phyloP scores from a whole-genome alignment of 2,797 vertebrate species.

The Mus spretus region DNA sequence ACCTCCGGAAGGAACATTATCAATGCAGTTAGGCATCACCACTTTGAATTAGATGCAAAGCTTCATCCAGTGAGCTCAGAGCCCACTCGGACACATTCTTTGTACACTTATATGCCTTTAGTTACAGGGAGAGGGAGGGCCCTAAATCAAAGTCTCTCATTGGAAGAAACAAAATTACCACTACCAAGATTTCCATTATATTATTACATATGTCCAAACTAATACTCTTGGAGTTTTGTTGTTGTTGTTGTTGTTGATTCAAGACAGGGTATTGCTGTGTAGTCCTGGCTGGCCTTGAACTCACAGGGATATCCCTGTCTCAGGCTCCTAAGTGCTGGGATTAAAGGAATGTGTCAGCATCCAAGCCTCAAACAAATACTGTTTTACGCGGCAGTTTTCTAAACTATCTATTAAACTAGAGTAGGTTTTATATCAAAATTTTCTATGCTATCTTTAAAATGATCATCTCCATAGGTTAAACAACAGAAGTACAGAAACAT shows the following conservation, averaged over 20 bases:
- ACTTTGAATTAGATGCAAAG: constrained; percentile 21
- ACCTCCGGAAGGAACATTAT: not conserved
- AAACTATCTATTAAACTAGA: not conserved
- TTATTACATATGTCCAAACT: not conserved
- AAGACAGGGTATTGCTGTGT: not conserved
- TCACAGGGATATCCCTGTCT: too few relatives aligned
- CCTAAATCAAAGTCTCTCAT: not conserved
- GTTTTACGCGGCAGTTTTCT: not conserved
- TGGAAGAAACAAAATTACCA: not conserved
- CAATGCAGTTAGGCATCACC: not conserved
- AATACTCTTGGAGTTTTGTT: not conserved
- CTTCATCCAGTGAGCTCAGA: not conserved
- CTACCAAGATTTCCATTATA: not conserved
- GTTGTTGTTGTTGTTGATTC: not conserved
- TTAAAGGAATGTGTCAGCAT: not conserved
- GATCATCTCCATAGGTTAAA: not conserved
- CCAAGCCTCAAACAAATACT: not conserved
- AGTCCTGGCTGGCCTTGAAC: not conserved
- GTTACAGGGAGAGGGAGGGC: not conserved
- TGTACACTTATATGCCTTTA: not conserved
- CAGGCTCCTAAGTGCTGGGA: not conserved
- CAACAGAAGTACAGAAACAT: not conserved
- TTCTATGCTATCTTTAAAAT: not conserved
- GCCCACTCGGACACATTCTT: not conserved
- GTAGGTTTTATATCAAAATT: not conserved